A percentile compares a stretch with the other conserved stretches of the same genome.
phyloP scores from a whole-genome alignment of 2,888 invertebrate species.

The Ormyrus pomaceus region DNA sequence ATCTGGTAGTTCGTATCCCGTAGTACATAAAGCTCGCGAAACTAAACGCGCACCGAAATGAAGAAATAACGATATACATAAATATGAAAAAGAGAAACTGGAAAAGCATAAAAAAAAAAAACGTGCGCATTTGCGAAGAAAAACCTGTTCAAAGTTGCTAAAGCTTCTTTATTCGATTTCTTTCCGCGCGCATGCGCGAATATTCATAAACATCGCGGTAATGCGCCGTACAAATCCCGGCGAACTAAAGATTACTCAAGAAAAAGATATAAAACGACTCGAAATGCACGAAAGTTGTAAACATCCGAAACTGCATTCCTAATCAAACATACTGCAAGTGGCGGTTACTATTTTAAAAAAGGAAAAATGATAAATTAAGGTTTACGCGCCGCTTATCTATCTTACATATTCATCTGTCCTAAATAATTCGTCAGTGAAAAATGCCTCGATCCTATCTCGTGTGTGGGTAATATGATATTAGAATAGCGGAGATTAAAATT shows the following conservation, averaged over 20 bases:
- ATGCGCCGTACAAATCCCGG: background rate
- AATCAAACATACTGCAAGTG: no score
- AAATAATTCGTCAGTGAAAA: no score
- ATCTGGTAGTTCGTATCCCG: no score
- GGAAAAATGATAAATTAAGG: no score
- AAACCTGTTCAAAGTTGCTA: slow-evolving; percentile 11
- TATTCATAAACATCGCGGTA: background rate
- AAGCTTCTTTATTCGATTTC: slow-evolving; percentile 4
- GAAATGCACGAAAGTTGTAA: slow-evolving; percentile 5
- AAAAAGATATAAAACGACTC: no score
- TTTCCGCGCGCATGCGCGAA: slow-evolving; percentile 7
- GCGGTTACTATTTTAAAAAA: no score
- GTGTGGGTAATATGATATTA: no score
- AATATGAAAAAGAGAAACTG: background rate
- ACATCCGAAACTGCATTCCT: slow-evolving; percentile 37
- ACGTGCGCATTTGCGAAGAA: background rate
- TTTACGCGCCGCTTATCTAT: no score
- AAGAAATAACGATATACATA: background rate
- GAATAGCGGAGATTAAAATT: no score
- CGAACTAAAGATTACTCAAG: slow-evolving; percentile 16
- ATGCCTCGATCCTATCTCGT: no score
- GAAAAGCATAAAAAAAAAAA: background rate
- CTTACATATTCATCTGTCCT: no score
- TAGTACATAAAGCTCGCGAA: no score
- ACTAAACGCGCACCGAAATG: background rate